Base-by-base conservation (phyloP, 2,888 invertebrate genomes). In the Maniola hyperantus region DNA sequence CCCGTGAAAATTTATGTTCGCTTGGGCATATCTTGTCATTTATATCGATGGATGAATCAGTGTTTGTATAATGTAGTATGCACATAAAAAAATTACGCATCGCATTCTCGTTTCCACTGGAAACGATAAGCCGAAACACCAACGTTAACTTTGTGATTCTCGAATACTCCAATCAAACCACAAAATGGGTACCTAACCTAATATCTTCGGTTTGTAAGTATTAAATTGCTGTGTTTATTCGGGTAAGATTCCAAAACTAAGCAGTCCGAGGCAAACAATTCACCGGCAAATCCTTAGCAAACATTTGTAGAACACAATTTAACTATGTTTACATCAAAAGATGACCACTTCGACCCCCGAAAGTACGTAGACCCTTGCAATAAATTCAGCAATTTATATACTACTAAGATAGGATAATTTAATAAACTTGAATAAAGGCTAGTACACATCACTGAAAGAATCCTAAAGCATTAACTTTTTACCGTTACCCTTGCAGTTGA, bases 351-450 rank as follows among this genome's bases (percentile, higher is more conserved):
- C 65, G 73, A 67, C 71, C 67, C 71, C 67, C 64, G 63, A 70
- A 73, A 71, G 63, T 67, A 74, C 72, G 76, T 72, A 71, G 62
- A 73, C 75, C 53, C 61, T 50, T 44, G 39, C 79, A 73, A 81
- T 85, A 85, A 86, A 85, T 86, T 84, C 74, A 73, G 76, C 79
- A 81, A 83, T 84, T 87, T 87, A 85, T 81, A 50, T 39, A 83
- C 82, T 82, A 77, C 76, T 77, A 77, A 83, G 81, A 78, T 75
- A 68, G 76, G 67, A 77, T 83, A 82, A 83, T 83, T 83, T 83
- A 82, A 84, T 85, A 83, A 80, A 81, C 77, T 81, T 75, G 77
- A 78, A 78, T 78, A 80, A 76, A 73, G 68, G 57, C 6, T 39
- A 15, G 18, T 6, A 6, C 13, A 39, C 39, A 42, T 20, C 10